Conservation (phyloP, 92 coral and sea anemone genomes). For the Paramuricea clavata region DNA sequence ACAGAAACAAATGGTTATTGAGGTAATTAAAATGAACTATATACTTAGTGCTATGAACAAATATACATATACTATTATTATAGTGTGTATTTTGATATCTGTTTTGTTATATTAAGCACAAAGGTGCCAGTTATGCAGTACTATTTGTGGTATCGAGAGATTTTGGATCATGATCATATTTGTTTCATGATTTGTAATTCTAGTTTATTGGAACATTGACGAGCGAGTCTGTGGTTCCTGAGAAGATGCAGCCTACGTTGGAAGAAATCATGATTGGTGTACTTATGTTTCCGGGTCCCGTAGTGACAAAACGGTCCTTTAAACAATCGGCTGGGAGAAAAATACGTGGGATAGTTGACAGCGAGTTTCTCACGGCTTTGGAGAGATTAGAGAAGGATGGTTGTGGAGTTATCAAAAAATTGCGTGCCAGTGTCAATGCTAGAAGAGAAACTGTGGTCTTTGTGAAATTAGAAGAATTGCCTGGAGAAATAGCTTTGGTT, state of each 20-base stretch:
- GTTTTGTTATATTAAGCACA: neutral
- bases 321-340: constrained; percentile 18
- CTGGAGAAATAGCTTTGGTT: neutral
- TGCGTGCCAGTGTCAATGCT: neutral
- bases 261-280: no score
- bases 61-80: neutral
- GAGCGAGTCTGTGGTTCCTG: neutral
- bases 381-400: constrained; percentile 33
- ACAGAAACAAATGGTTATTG: constrained; percentile 65
- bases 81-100: neutral
- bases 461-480: constrained; percentile 18
- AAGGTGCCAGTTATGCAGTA: neutral
- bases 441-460: constrained; percentile 24
- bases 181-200: neutral
- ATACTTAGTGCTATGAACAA: no score
- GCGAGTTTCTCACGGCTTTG: constrained; percentile 28
- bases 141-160: no score
- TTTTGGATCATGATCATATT: neutral
- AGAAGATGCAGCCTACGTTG: no score
- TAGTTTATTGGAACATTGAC: constrained; percentile 16
- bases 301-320: neutral
- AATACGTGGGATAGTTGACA: constrained; percentile 37
- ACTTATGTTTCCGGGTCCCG: neutral
- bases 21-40: constrained; percentile 44
- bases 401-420: constrained; percentile 20